A percentile compares a stretch with the other conserved stretches of the same genome.
Evolutionary conservation across 2,797 vertebrate genomes (phyloP).

Genomic region (Acanthornis magna): DNA sequence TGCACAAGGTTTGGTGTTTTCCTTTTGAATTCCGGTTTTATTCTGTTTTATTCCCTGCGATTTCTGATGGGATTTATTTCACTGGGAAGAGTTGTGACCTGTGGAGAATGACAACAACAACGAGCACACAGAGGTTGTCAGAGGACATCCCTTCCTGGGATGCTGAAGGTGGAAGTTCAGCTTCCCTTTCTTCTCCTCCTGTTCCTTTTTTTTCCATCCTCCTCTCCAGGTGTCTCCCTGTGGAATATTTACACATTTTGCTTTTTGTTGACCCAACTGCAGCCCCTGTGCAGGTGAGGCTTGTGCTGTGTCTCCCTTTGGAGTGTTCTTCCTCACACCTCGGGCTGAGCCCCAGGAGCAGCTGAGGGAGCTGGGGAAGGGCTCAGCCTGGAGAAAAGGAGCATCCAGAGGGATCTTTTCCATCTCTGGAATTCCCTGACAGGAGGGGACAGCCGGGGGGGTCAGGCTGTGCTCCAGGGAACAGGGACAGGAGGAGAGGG

Average conservation of each 20-base stretch:
- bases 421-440: neutral
- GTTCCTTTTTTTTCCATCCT: neutral
- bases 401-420: neutral
- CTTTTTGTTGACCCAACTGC: neutral
- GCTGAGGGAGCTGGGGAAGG: neutral
- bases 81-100: neutral
- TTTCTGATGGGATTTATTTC: neutral
- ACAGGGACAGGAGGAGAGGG: neutral
- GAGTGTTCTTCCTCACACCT: neutral
- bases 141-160: neutral
- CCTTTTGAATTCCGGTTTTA: neutral
- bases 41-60: too few species aligned
- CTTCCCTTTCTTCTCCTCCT: neutral
- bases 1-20: neutral
- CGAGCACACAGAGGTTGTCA: neutral
- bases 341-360: neutral
- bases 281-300: rapidly evolving
- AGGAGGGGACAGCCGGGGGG: neutral
- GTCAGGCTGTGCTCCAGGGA: neutral
- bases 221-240: neutral
- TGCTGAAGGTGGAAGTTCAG: neutral
- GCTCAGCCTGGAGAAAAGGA: neutral
- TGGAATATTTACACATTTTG: neutral
- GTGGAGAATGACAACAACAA: neutral
- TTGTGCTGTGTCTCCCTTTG: neutral